Evolutionary conservation across 2,888 invertebrate genomes (phyloP).

Genomic region (Melieria omissa): DNA sequence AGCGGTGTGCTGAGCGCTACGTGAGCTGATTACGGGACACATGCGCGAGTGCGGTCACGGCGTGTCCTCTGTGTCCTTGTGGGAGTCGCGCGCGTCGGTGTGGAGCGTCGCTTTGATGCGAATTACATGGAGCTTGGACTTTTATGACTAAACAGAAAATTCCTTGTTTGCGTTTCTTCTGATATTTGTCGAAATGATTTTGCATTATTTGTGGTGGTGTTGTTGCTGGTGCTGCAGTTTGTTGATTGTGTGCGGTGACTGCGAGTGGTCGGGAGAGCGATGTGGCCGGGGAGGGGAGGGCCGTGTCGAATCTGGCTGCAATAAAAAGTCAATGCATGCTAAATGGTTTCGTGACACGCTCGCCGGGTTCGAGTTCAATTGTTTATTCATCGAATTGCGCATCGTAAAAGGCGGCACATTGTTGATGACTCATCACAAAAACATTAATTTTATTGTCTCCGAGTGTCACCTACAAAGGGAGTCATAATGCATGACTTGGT

Average conservation of each 20-base stretch:
- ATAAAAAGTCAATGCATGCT: too few species aligned
- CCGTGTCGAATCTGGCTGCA: too few species aligned
- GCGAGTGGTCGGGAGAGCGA: too few species aligned
- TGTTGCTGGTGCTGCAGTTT: too few species aligned
- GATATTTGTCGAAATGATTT: conserved; percentile 54
- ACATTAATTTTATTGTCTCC: conserved; percentile 57
- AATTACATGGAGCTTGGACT: conserved; percentile 55
- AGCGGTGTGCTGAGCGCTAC: conserved; percentile 58
- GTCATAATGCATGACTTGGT: too few species aligned
- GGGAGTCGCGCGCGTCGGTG: conserved; percentile 49
- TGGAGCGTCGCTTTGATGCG: conserved; percentile 57
- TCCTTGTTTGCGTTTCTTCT: conserved; percentile 13
- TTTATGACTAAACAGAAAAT: conserved; percentile 50
- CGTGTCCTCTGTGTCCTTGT: conserved; percentile 53
- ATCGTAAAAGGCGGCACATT: conserved; percentile 55
- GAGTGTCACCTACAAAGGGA: conserved; percentile 40
- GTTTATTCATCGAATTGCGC: conserved; percentile 58
- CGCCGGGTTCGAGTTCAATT: conserved; percentile 47
- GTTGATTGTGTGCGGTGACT: too few species aligned
- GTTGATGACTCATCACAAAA: conserved; percentile 58
- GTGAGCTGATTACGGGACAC: conserved; percentile 61
- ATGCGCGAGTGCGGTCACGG: conserved; percentile 34
- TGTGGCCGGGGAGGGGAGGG: too few species aligned
- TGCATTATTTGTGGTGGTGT: conserved; percentile 51
- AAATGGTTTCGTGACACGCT: conserved; percentile 55